Evolutionary conservation across 2,113 vertebrate species (phyloP).

Genomic region (Rattus norvegicus): GRCr8 NC_086025.1:33266001-33266500

Average conservation of each 20-base stretch:
- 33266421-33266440: too few relatives aligned
- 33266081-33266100: conserved; percentile 75
- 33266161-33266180: conserved; percentile 62
- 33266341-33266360: neutral
- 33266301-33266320: conserved; percentile 52
- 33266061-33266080: conserved; percentile 33
- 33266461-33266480: too few relatives aligned
- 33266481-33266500: too few relatives aligned
- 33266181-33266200: conserved; percentile 65
- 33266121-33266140: conserved; percentile 81
- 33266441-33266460: too few relatives aligned
- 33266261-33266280: conserved; percentile 27
- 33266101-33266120: conserved; percentile 83
- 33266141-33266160: conserved; percentile 71
- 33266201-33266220: conserved; percentile 63
- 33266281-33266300: neutral
- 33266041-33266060: conserved; percentile 15
- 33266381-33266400: too few relatives aligned
- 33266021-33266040: conserved; percentile 22
- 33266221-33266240: conserved; percentile 44
- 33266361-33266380: neutral
- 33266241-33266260: neutral
- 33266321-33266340: neutral
- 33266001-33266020: conserved; percentile 26
- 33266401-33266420: too few relatives aligned